Base-by-base conservation (phyloP, 2,888 invertebrate genomes). In the Hydraecia micacea region DNA sequence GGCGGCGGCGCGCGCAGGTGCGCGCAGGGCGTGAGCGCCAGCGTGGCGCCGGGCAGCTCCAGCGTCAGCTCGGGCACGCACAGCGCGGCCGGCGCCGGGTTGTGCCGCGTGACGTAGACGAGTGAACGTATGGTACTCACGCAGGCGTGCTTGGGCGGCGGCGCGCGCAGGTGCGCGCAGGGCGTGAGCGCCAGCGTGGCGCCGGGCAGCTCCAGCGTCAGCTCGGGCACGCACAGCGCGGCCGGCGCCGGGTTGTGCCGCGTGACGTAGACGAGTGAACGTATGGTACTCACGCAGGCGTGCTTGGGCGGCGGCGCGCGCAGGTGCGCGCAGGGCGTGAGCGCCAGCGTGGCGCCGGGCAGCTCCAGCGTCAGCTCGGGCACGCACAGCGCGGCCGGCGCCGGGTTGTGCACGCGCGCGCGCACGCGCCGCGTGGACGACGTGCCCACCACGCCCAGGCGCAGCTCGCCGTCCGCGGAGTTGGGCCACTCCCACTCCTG, bases 361-460 rank as follows among this genome's bases (percentile, higher is more conserved):
- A 91, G 89, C 73, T 81, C 77, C 67, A 91, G 90, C 87, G 74
- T 49, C 70, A 89, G 87, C 71, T 84, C 88, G 72, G 75, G 36
- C 77, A 91, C 88, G 92, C 95, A 95, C 73, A 94, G 92, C 88
- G 90, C 75, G 75, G 87, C 90, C 66, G 92, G 91, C 77, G 92
- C 93, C n/a, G 89, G 86, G 93, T 95, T 95, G 93, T 78, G 93
- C 90, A 95, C 86, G 28, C 89, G 91, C 89, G 87, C 98, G 90
- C 97, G 95, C 88, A 98, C 97, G 88, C 98, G 98, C 90, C 98
- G 98, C 88, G 97, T 97, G 75, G 97, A 96, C 72, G 97, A 97
- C 90, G 97, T 97, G 87, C 98, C 97, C 83, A 98, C 96, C 78
- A 97, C 96, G 85, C 98, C 98, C 91, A 98, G 97, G 91, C 97